Evolutionary conservation across 2,113 vertebrate species (phyloP), one percentile per base, ranked within the genome.

Genomic region (Vulpes ferrilata): DNA sequence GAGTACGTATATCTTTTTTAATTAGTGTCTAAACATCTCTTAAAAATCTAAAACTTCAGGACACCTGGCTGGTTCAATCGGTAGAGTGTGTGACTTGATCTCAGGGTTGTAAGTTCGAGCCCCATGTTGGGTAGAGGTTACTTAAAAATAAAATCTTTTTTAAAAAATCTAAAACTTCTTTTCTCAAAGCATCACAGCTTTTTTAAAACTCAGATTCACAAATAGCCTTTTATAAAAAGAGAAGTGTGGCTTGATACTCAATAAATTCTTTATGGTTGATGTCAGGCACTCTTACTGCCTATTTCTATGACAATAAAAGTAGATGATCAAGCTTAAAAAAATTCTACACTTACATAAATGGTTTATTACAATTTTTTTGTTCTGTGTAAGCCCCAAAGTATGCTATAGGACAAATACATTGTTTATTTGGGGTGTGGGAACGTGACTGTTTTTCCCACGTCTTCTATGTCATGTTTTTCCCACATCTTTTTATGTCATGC

Each of bases 81-180:
- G 74, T 51, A 8, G 73, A 76, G 25, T 51, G 25, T 27, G 25
- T 9, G 43, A 51, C 25, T 51, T 76, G 74, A 76, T 76, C 13
- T 51, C 13, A 48, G 15, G 43, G 43, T 76, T 76, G 3, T 76
- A 76, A 76, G 15, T 76, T 51, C 7, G 7, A 76, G 74, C 43
- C 43, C 43, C 74, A 76, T 17, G 13, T 51, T 76, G 74, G 74
- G 23, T 76, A 76, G 25, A 51, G 43, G 51, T 51, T 76, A 15
- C 74, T 51, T 51, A 76, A 51, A 76, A 76, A 51, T 76, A 48
- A 76, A 76, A 48, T 27, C 12, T 48, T 73, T 73, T 60, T 67
- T 74, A 30, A 97, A 96, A 96, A 83, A 57, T 57, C 60, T 93
- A 27, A 94, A 94, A 71, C 9, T 64, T 57, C 9, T 83, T 83